A percentile compares a stretch with the other conserved stretches of the same genome.
Conservation (phyloP, 1,140 invertebrate genomes). For the Epicauta chinensis region DNA sequence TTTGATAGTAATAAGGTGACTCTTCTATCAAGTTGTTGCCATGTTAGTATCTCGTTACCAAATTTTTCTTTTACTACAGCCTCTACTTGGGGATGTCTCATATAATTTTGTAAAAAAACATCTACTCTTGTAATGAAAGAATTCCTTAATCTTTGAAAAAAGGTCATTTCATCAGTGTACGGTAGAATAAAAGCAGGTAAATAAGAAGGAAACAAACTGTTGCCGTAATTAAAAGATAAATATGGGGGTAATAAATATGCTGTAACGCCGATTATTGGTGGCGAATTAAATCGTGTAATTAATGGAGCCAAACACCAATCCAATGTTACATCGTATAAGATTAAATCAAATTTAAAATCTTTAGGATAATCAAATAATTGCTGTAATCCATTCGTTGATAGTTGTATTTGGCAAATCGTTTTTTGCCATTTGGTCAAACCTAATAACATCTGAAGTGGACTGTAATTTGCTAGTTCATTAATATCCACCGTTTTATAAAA, state of each 20-base stretch:
- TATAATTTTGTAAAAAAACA: too few relatives aligned
- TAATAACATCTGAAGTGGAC: not conserved
- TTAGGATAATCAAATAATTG: constrained; percentile 21
- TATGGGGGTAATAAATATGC: constrained; percentile 6
- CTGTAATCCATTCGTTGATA: constrained; percentile 1
- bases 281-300: constrained; percentile 6
- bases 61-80: not conserved
- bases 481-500: not conserved
- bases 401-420: not conserved
- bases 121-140: too few relatives aligned
- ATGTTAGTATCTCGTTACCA: constrained; percentile 17
- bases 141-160: too few relatives aligned
- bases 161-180: constrained; percentile 1
- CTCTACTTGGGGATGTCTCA: too few relatives aligned
- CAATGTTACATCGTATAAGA: constrained; percentile 28
- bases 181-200: constrained; percentile 3
- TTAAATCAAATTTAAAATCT: constrained; percentile 30
- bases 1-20: constrained; percentile 41
- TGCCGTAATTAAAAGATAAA: constrained; percentile 1
- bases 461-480: not conserved
- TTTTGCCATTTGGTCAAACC: not conserved
- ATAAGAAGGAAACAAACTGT: not conserved
- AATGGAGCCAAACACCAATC: constrained; percentile 21
- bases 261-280: constrained; percentile 4
- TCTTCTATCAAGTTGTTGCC: constrained; percentile 15